Base-by-base conservation (phyloP, 2,888 invertebrate species). In the Lycocerus yunnanus region DNA sequence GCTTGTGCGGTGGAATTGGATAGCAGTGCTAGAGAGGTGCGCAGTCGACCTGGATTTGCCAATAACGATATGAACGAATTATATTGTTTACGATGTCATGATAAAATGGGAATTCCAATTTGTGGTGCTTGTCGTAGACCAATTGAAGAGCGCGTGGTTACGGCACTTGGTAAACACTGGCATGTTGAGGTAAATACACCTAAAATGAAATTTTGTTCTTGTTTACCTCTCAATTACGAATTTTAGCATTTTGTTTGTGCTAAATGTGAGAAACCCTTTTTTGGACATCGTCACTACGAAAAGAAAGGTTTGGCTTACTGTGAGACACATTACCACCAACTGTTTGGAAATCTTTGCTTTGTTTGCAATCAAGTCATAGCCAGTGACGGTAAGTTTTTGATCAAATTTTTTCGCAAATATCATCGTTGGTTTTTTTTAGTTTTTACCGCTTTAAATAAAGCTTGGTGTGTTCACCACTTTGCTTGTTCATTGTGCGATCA, bases 31-130 rank as follows among this genome's bases (percentile, higher is more conserved):
- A 89, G 99, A 74, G 99, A 99, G 89, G 97, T 99, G 72, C 94
- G 96, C 85, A 94, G 96, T 82, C 91, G 96, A 70, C 94, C 96
- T 1, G 97, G 97, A 9, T 94, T 94, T 85, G 94, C 96, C 58
- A 94, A 94, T 72, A 96, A 96, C 84, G 96, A 97, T 86, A 94
- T 96, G 91, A 96, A 97, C 85, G 98, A 99, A 84, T 88, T 99
- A 71, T 99, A 98, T 88, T 99, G 99, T 85, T 90, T 99, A 79
- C 93, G 99, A 71, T 99, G 99, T 85, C 98, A 99, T 85, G 99
- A 99, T 88, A 98, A 99, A 89, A 99, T 99, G 98, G 99, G 99
- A 21, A 98, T 99, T 79, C 99, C 99, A n/a, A 99, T 99, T 82
- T 99, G 99, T 87, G 99, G 99, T 24, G 99, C 99, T 69, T 99